phyloP scores from a whole-genome alignment of 2,797 vertebrate genomes.

The Podargus strigoides region DNA sequence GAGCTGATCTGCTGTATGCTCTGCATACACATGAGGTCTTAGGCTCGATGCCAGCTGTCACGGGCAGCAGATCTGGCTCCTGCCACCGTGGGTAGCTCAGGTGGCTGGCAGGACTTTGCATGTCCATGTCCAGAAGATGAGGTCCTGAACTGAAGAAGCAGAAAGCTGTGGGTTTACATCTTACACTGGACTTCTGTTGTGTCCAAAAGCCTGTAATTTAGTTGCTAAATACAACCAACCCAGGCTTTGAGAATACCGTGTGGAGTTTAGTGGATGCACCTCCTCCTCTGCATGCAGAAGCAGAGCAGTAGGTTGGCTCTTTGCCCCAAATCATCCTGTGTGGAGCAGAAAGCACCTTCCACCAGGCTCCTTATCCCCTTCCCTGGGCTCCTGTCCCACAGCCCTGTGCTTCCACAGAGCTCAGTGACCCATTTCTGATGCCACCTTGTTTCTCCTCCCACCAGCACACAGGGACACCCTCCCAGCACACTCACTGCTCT shows the following conservation, averaged over 20 bases:
- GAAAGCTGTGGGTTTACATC: not conserved
- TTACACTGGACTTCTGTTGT: not conserved
- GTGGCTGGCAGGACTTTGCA: not conserved
- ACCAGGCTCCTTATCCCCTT: not conserved
- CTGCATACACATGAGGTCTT: not conserved
- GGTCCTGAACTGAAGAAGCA: not conserved
- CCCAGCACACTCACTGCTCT: not conserved
- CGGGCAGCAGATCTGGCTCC: not conserved
- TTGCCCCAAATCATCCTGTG: not conserved
- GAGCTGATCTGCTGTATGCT: not conserved
- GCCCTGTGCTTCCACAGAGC: accelerated
- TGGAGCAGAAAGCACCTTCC: not conserved
- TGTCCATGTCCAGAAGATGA: not conserved
- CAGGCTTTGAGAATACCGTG: accelerated
- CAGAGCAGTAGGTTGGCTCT: not conserved
- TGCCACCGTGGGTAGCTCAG: not conserved
- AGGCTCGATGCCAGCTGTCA: not conserved
- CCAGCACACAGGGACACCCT: not conserved
- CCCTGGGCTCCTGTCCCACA: accelerated
- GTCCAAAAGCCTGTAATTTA: accelerated
- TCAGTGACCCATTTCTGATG: accelerated
- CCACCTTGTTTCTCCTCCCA: not conserved
- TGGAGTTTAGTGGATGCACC: not conserved
- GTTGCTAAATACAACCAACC: not conserved
- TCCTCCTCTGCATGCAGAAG: not conserved